A percentile compares a stretch with the other conserved stretches of the same genome.
Conservation (phyloP, 2,797 vertebrate genomes). For the Coranthus polyacanthus region DNA sequence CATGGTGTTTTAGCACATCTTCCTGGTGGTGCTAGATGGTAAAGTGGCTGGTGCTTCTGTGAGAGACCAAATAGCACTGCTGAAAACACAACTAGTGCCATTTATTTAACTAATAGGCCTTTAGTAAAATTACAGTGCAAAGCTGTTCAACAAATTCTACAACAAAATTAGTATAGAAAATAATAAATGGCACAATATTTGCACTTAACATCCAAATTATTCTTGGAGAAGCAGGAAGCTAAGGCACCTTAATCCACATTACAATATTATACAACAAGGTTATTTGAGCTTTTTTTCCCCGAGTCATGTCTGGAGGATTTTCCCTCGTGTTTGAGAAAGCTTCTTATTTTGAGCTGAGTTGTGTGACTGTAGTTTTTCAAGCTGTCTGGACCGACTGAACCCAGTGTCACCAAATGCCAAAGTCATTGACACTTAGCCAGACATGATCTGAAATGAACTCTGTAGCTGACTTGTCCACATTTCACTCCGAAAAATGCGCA, state of each 20-base stretch:
- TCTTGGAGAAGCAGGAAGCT: not conserved
- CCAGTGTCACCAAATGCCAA: conserved; percentile 9
- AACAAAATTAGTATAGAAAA: too few species aligned
- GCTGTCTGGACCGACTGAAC: conserved; percentile 52
- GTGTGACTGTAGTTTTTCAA: conserved; percentile 64
- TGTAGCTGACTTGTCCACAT: conserved; percentile 9
- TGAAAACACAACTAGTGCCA: conserved; percentile 42
- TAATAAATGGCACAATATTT: too few species aligned
- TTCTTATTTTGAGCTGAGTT: conserved; percentile 75
- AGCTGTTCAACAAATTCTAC: not conserved
- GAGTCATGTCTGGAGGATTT: conserved; percentile 61
- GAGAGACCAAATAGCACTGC: conserved; percentile 16
- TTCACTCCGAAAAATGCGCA: conserved; percentile 31
- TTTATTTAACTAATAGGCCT: conserved; percentile 48
- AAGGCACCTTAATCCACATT: not conserved
- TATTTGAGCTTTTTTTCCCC: conserved; percentile 32
- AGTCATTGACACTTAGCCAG: conserved; percentile 35
- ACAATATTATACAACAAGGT: conserved; percentile 27
- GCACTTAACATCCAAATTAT: conserved; percentile 8
- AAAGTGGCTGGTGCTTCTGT: conserved; percentile 27
- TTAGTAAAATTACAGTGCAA: conserved; percentile 29
- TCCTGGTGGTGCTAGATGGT: conserved; percentile 13
- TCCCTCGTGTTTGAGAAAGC: conserved; percentile 64
- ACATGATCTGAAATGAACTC: conserved; percentile 30
- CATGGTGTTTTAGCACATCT: conserved; percentile 40